Percentiles rank a stretch among this genome's conserved stretches.
Conservation (phyloP, 2,113 vertebrate species). For the Phrynosoma blainvillii region DNA sequence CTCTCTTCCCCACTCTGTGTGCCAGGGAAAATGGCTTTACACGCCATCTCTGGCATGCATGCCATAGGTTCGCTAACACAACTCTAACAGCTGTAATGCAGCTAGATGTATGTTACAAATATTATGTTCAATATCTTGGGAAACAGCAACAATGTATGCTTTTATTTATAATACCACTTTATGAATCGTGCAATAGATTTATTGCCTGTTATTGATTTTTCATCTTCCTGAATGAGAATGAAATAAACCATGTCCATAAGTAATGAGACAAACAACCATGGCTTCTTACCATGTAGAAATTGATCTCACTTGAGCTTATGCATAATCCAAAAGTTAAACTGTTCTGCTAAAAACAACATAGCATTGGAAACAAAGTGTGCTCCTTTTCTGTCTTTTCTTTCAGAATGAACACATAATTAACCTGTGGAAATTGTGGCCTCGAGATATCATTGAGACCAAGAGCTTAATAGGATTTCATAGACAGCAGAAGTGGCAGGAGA, state of each 20-base stretch:
- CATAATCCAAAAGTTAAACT: background rate
- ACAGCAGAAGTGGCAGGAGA: slow-evolving; percentile 21
- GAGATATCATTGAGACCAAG: slow-evolving; percentile 26
- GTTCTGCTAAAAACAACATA: background rate
- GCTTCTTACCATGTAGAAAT: background rate
- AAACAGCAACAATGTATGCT: background rate
- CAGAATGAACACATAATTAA: slow-evolving; percentile 25
- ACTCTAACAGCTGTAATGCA: background rate
- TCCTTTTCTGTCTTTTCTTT: slow-evolving; percentile 1
- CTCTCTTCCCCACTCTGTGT: too few relatives aligned
- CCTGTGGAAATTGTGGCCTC: slow-evolving; percentile 16
- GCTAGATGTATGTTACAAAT: background rate
- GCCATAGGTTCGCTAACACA: too few relatives aligned
- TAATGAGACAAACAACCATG: background rate
- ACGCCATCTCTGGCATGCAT: too few relatives aligned
- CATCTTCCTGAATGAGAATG: background rate
- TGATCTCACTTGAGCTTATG: background rate
- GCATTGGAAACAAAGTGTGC: background rate
- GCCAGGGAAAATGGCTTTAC: too few relatives aligned
- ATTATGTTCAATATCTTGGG: background rate
- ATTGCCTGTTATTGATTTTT: background rate
- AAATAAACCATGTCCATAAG: background rate
- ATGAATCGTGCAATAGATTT: background rate
- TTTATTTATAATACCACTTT: background rate
- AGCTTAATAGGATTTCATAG: slow-evolving; percentile 26